Conservation (phyloP, 2,888 invertebrate species). For the Mayetiola destructor region DNA sequence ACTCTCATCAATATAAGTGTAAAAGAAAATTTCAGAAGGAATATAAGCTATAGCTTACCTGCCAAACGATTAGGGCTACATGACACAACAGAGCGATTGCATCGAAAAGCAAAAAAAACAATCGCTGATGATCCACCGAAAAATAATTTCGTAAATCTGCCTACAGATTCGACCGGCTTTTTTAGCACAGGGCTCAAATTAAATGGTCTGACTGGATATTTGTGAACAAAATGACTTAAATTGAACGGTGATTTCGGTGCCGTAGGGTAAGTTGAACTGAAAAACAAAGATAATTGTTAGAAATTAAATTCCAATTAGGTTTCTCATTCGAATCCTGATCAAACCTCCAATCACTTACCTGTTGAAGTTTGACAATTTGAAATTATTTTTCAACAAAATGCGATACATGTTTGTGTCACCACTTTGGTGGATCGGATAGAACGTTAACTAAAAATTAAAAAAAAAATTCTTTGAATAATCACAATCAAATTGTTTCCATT, state of each 20-base stretch:
- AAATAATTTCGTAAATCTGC: not conserved
- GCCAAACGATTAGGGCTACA: conserved; percentile 30
- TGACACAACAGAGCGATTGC: conserved; percentile 15
- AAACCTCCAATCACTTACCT: not conserved
- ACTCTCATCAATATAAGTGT: not conserved
- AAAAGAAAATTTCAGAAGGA: not conserved
- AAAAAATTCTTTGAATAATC: too few relatives aligned
- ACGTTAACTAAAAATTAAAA: too few relatives aligned
- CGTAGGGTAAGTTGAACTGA: not conserved
- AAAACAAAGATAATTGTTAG: not conserved
- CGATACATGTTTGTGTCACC: not conserved
- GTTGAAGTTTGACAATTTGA: not conserved
- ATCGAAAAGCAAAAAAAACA: not conserved
- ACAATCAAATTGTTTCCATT: not conserved
- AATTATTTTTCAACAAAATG: not conserved
- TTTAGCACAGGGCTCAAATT: not conserved
- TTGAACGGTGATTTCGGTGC: not conserved
- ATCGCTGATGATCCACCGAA: not conserved
- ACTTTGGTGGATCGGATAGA: too few relatives aligned
- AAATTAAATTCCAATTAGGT: not conserved
- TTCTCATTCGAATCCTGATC: not conserved
- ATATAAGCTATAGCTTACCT: conserved; percentile 16
- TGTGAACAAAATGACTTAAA: not conserved
- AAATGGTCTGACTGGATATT: not conserved
- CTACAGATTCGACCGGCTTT: not conserved